Percentiles rank a stretch among this genome's conserved stretches.
phyloP scores from a whole-genome alignment of 2,797 vertebrate species.

The Steatocranus sp. region DNA sequence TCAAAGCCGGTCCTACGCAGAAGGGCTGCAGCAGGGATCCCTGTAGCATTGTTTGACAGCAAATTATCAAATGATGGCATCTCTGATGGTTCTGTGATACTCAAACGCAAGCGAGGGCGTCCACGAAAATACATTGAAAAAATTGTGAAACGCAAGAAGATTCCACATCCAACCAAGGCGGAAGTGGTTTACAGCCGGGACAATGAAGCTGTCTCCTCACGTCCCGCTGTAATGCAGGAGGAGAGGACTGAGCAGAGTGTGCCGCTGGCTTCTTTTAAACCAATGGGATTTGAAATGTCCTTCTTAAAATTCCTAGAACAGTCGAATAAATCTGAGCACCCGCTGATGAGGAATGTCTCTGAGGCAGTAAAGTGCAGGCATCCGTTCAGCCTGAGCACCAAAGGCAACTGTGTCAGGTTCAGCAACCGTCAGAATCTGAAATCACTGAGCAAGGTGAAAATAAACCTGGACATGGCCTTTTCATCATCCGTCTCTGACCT shows the following conservation, averaged over 20 bases:
- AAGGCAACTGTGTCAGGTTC: slow-evolving; percentile 81
- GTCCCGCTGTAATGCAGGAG: slow-evolving; percentile 57
- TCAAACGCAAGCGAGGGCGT: slow-evolving; percentile 76
- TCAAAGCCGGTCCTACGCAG: slow-evolving; percentile 69
- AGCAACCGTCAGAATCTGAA: slow-evolving; percentile 84
- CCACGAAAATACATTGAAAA: slow-evolving; percentile 61
- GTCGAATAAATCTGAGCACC: slow-evolving; percentile 82
- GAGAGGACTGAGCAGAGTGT: slow-evolving; percentile 72
- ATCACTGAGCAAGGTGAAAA: slow-evolving; percentile 82
- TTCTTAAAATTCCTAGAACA: slow-evolving; percentile 97
- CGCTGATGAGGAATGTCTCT: slow-evolving; percentile 66
- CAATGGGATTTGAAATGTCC: slow-evolving; percentile 96
- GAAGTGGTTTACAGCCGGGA: slow-evolving; percentile 38
- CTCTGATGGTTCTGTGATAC: slow-evolving; percentile 53
- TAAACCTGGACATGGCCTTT: slow-evolving; percentile 82
- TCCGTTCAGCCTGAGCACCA: slow-evolving; percentile 36
- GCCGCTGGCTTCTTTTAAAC: slow-evolving; percentile 89
- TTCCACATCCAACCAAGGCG: slow-evolving; percentile 37
- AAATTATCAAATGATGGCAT: slow-evolving; percentile 66
- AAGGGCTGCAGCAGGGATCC: slow-evolving; percentile 40
- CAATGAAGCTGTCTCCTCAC: slow-evolving; percentile 77
- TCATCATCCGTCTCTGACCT: slow-evolving; percentile 77
- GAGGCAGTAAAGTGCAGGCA: slow-evolving; percentile 19
- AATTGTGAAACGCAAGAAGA: slow-evolving; percentile 53
- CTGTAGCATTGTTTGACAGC: slow-evolving; percentile 40